Evolutionary conservation across 1,140 invertebrate genomes (phyloP).

Genomic region (Helicorthomorpha holstii): DNA sequence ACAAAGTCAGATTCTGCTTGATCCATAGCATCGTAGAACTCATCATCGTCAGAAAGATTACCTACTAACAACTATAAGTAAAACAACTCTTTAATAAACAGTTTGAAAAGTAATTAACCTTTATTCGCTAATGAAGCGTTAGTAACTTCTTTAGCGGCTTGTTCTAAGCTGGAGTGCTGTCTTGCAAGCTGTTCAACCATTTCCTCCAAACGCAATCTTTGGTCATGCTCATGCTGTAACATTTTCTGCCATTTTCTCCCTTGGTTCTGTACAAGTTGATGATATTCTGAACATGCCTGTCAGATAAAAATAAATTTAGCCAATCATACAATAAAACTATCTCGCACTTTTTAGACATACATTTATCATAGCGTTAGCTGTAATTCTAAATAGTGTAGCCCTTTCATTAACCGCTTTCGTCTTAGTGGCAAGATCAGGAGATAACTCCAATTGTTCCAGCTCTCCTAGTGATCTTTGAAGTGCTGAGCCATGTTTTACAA

Average conservation of each 20-base stretch:
- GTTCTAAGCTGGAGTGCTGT: slow-evolving; percentile 85
- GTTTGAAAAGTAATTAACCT: not conserved
- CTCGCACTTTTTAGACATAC: slow-evolving; percentile 37
- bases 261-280: slow-evolving; percentile 66
- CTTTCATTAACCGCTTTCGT: slow-evolving; percentile 70
- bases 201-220: slow-evolving; percentile 82
- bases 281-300: slow-evolving; percentile 76
- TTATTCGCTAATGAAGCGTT: slow-evolving; percentile 8
- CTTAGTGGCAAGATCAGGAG: slow-evolving; percentile 23
- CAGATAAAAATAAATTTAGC: not conserved
- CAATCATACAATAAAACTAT: not conserved
- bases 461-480: slow-evolving; percentile 70
- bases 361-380: slow-evolving; percentile 89
- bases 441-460: slow-evolving; percentile 51
- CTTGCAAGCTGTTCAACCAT: slow-evolving; percentile 92
- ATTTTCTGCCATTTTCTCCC: slow-evolving; percentile 78
- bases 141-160: slow-evolving; percentile 38
- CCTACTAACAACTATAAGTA: not conserved
- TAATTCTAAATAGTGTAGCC: slow-evolving; percentile 81
- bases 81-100: not conserved
- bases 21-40: slow-evolving; percentile 73
- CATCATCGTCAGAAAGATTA: slow-evolving; percentile 38
- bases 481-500: slow-evolving; percentile 66
- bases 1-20: slow-evolving; percentile 28
- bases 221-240: slow-evolving; percentile 84